These are phyloP conservation scores for Contarinia nasturtii DNA, from an alignment of 1,140 invertebrate species.

Conservation along the genomic window DNA sequence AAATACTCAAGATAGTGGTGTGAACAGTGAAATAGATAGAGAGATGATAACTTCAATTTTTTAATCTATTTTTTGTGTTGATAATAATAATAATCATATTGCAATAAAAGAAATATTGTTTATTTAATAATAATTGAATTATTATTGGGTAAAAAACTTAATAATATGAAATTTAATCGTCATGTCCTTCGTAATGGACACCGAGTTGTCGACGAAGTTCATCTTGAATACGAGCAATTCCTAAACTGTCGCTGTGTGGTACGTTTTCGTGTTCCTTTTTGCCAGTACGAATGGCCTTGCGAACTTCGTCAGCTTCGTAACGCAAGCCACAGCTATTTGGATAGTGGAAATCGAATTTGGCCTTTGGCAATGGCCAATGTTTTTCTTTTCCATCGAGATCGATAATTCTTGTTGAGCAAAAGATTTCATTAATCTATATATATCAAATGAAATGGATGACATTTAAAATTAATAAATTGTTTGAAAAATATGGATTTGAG, in stretches of 20 bases:
- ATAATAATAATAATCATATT: no score
- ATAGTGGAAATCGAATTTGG: constrained; percentile 32
- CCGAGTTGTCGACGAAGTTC: constrained; percentile 42
- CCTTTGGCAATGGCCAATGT: constrained; percentile 31
- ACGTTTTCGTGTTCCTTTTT: constrained; percentile 36
- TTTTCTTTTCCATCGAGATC: constrained; percentile 9
- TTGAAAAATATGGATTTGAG: constrained; percentile 4
- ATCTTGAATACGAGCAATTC: constrained; percentile 43
- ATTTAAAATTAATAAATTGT: not conserved
- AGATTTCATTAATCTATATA: constrained; percentile 23
- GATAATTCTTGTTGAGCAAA: constrained; percentile 22
- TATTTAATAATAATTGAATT: no score
- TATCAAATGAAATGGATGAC: constrained; percentile 4
- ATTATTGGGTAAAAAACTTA: no score
- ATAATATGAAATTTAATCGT: no score
- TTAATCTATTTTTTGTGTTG: no score
- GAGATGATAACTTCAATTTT: no score
- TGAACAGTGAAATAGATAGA: no score
- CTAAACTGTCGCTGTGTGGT: constrained; percentile 34
- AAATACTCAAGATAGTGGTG: no score
- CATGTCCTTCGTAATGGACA: constrained; percentile 35
- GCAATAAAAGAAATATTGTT: no score
- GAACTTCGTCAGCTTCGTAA: constrained; percentile 54
- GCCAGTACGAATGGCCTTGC: constrained; percentile 43
- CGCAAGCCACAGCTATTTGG: constrained; percentile 47